phyloP scores from a whole-genome alignment of 2,113 vertebrate genomes.

The Micromys minutus region DNA sequence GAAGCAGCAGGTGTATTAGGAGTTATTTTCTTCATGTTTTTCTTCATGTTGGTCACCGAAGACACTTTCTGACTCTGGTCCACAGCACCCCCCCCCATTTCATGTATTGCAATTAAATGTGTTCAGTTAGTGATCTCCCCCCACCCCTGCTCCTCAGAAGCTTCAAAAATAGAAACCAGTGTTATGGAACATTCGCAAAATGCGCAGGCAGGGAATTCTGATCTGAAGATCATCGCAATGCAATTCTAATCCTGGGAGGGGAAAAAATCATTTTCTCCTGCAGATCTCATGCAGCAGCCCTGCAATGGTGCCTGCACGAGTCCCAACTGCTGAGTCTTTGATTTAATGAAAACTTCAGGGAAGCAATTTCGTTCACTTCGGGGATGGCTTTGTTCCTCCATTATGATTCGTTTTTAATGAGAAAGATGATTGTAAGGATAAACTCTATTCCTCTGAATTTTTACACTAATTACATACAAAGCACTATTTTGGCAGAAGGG shows the following conservation, averaged over 20 bases:
- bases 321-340: constrained; percentile 76
- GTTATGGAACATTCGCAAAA: constrained; percentile 45
- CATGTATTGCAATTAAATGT: background rate
- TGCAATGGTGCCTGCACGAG: constrained; percentile 69
- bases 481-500: constrained; percentile 83
- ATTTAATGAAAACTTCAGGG: constrained; percentile 83
- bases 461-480: constrained; percentile 86
- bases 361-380: constrained; percentile 82
- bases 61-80: background rate
- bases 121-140: constrained; percentile 29
- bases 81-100: background rate
- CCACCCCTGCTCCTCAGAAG: background rate
- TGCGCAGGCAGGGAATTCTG: background rate
- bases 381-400: constrained; percentile 83
- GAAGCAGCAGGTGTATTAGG: background rate
- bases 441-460: constrained; percentile 85
- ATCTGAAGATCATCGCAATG: constrained; percentile 41
- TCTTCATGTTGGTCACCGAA: background rate
- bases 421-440: constrained; percentile 83
- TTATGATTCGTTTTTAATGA: constrained; percentile 85
- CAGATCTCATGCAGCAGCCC: constrained; percentile 63
- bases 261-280: background rate
- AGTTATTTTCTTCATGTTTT: background rate
- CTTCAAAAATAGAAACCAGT: constrained; percentile 51
- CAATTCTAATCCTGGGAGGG: constrained; percentile 51